A percentile compares a stretch with the other conserved stretches of the same genome.
Evolutionary conservation across 2,113 vertebrate species (phyloP).

Genomic region (Xenopus tropicalis): UCB_Xtro_10.0 CM004449.2:89039501-89040000

Average conservation of each 20-base stretch:
- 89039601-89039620: too few relatives aligned
- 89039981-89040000: slow-evolving; percentile 40
- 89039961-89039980: slow-evolving; percentile 39
- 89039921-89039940: slow-evolving; percentile 44
- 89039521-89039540: too few relatives aligned
- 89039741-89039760: slow-evolving; percentile 27
- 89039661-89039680: not conserved
- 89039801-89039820: slow-evolving; percentile 32
- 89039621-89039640: too few relatives aligned
- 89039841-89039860: slow-evolving; percentile 46
- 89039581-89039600: too few relatives aligned
- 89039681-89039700: not conserved
- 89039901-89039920: slow-evolving; percentile 46
- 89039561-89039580: too few relatives aligned
- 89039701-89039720: not conserved
- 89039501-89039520: too few relatives aligned
- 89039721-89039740: not conserved
- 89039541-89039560: too few relatives aligned
- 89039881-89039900: slow-evolving; percentile 43
- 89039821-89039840: slow-evolving; percentile 38
- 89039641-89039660: not conserved
- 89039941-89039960: slow-evolving; percentile 45
- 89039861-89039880: slow-evolving; percentile 45
- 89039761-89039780: slow-evolving; percentile 23
- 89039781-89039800: slow-evolving; percentile 9